phyloP scores from a whole-genome alignment of 2,888 invertebrate species.

The Drosophila bunnanda region DNA sequence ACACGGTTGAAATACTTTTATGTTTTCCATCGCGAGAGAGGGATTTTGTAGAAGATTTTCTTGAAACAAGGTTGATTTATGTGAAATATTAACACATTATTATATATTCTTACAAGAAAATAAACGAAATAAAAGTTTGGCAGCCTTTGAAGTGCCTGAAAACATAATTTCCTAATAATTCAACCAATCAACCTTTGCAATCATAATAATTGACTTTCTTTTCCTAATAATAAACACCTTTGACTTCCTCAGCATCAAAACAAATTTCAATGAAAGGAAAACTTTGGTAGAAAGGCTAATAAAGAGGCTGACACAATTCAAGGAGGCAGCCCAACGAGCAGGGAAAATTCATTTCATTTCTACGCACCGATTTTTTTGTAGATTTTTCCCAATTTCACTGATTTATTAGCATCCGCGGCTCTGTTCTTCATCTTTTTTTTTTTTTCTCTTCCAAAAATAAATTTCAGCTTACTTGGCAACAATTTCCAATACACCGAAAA shows the following conservation, averaged over 20 bases:
- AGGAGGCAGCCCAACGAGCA: neutral
- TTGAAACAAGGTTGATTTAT: neutral
- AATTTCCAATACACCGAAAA: slow-evolving; percentile 29
- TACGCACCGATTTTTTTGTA: slow-evolving; percentile 27
- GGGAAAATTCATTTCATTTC: neutral
- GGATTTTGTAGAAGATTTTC: neutral
- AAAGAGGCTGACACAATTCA: neutral
- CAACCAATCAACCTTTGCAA: neutral
- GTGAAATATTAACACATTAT: neutral
- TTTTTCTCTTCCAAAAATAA: slow-evolving; percentile 21
- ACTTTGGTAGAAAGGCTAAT: neutral
- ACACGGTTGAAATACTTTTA: neutral
- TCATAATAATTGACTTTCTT: neutral
- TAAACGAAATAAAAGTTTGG: too few relatives aligned
- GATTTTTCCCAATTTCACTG: slow-evolving; percentile 11
- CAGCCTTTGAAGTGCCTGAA: neutral
- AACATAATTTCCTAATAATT: neutral
- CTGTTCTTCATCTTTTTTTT: neutral
- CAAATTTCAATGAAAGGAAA: neutral
- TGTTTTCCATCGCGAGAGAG: too few relatives aligned
- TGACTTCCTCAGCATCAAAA: slow-evolving; percentile 3
- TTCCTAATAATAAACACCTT: neutral
- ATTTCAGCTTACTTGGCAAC: slow-evolving; percentile 13
- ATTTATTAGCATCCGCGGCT: slow-evolving; percentile 29
- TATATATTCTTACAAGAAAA: neutral